A percentile compares a stretch with the other conserved stretches of the same genome.
phyloP scores from a whole-genome alignment of 2,113 vertebrate species.

The Sialia sialis region DNA sequence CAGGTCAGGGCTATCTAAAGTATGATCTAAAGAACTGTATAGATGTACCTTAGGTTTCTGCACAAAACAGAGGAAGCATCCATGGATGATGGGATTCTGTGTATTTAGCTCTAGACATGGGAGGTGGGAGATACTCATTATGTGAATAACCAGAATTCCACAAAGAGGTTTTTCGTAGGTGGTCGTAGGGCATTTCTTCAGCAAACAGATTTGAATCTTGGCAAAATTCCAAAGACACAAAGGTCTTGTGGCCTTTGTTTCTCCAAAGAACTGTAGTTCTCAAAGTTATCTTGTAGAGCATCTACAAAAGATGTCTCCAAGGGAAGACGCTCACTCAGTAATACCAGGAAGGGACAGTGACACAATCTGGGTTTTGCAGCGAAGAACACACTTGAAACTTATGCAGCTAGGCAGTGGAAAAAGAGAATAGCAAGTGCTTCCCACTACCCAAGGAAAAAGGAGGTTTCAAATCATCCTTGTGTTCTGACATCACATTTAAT shows the following conservation, averaged over 20 bases:
- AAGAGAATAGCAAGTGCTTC: not conserved
- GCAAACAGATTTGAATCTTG: not conserved
- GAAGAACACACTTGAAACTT: not conserved
- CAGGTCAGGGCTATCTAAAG: not conserved
- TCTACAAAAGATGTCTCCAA: not conserved
- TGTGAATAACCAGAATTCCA: not conserved
- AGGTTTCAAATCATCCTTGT: not conserved
- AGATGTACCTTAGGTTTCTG: not conserved
- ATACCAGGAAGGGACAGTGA: not conserved
- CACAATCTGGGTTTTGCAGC: not conserved
- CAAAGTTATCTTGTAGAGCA: not conserved
- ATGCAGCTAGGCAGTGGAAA: not conserved
- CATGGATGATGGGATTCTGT: not conserved
- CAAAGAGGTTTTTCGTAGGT: not conserved
- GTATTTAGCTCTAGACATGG: not conserved
- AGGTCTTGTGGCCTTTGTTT: not conserved
- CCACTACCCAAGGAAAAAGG: not conserved
- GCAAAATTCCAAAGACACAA: not conserved
- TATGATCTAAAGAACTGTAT: not conserved
- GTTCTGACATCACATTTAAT: not conserved
- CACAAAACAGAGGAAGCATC: not conserved
- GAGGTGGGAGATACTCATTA: not conserved
- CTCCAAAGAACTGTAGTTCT: not conserved
- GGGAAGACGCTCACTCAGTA: not conserved
- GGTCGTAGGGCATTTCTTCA: not conserved